Evolutionary conservation across 2,888 invertebrate genomes (phyloP).

Genomic region (Andrena praecox): DNA sequence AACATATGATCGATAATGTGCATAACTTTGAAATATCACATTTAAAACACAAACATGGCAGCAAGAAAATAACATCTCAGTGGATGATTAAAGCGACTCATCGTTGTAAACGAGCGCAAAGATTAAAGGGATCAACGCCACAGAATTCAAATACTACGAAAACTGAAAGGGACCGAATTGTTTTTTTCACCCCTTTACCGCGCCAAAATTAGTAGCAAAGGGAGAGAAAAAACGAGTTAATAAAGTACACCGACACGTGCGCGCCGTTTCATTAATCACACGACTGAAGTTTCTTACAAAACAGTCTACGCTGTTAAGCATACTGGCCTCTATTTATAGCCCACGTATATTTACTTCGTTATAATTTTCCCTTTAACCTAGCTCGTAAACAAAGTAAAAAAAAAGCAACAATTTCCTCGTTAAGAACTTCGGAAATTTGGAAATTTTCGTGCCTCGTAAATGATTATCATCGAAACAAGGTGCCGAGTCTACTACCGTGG

Average conservation of each 20-base stretch:
- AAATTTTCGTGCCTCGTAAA: not conserved
- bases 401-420: not conserved
- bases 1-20: no score
- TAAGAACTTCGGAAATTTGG: not conserved
- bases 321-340: conserved; percentile 7
- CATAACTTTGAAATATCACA: not conserved
- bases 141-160: not conserved
- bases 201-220: conserved; percentile 18
- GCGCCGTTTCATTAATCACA: conserved; percentile 28
- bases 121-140: not conserved
- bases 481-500: not conserved
- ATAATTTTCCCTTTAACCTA: not conserved
- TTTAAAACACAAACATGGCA: not conserved
- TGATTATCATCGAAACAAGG: not conserved
- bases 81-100: not conserved
- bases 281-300: conserved; percentile 17
- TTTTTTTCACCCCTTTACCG: not conserved
- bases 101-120: not conserved
- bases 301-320: not conserved
- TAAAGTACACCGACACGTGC: conserved; percentile 3
- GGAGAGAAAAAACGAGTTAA: not conserved
- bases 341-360: conserved; percentile 11
- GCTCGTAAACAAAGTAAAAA: not conserved
- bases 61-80: not conserved
- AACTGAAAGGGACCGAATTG: not conserved